Evolutionary conservation across 2,113 vertebrate genomes (phyloP).

Genomic region (Carassius carassius): DNA sequence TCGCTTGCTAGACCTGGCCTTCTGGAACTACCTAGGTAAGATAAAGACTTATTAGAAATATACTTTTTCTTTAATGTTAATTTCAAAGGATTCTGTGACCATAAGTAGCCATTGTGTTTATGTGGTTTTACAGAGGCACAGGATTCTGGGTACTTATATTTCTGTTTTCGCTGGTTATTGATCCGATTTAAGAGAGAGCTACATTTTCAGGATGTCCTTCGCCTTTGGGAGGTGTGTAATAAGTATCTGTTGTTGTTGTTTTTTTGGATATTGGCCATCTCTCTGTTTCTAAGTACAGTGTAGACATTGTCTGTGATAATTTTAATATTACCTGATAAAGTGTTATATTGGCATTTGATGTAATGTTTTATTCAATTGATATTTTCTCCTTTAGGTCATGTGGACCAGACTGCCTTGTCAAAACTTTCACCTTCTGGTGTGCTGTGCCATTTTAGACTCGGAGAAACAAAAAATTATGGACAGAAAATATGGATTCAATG

Average conservation of each 20-base stretch:
- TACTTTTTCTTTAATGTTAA: neutral
- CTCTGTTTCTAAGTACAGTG: neutral
- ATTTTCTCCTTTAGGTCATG: slow-evolving; percentile 80
- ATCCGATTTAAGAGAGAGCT: slow-evolving; percentile 98
- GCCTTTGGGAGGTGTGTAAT: slow-evolving; percentile 93
- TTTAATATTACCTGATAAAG: neutral
- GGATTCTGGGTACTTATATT: slow-evolving; percentile 96
- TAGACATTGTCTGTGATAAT: neutral
- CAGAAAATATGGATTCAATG: slow-evolving; percentile 92
- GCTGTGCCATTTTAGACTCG: slow-evolving; percentile 93
- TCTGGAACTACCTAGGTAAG: slow-evolving; percentile 96
- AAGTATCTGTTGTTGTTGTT: neutral
- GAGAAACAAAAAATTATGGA: slow-evolving; percentile 98
- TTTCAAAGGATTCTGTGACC: neutral
- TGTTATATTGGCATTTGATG: neutral
- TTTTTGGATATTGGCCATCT: neutral
- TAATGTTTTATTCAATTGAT: neutral
- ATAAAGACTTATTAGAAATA: neutral
- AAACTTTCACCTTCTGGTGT: slow-evolving; percentile 95
- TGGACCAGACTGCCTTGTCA: slow-evolving; percentile 94
- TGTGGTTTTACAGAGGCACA: slow-evolving; percentile 83
- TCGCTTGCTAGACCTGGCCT: slow-evolving; percentile 88
- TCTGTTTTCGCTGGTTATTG: slow-evolving; percentile 98
- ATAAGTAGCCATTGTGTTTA: neutral
- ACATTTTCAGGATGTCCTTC: slow-evolving; percentile 92